Evolutionary conservation across 2,797 vertebrate species (phyloP).

Genomic region (Propithecus perrieri): DNA sequence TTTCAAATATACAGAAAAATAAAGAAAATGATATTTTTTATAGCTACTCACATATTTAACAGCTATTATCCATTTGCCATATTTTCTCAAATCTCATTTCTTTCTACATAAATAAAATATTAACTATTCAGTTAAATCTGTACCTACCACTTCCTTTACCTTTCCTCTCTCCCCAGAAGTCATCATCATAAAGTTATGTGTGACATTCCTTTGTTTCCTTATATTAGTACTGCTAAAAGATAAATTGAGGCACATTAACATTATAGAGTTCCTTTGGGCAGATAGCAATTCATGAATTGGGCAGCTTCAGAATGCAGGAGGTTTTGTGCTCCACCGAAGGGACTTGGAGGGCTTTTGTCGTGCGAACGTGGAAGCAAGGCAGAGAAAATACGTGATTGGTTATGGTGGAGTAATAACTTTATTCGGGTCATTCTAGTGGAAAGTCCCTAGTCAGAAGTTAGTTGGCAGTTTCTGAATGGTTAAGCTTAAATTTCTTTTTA

Average conservation of each 20-base stretch:
- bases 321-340: background rate
- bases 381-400: background rate
- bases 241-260: background rate
- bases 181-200: background rate
- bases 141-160: background rate
- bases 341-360: background rate
- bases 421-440: background rate
- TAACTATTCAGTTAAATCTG: background rate
- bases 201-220: background rate
- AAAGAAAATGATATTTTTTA: background rate
- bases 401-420: background rate
- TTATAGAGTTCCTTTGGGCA: background rate
- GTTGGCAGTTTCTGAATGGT: background rate
- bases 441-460: background rate
- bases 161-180: background rate
- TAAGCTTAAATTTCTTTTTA: background rate
- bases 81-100: background rate
- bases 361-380: background rate
- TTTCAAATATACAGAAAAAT: background rate
- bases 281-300: background rate
- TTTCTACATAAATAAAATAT: background rate
- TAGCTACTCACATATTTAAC: background rate
- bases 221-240: background rate
- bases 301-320: background rate
- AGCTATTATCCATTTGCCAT: background rate